Evolutionary conservation across 2,888 invertebrate genomes (phyloP).

Genomic region (Tetranychus piercei): DNA sequence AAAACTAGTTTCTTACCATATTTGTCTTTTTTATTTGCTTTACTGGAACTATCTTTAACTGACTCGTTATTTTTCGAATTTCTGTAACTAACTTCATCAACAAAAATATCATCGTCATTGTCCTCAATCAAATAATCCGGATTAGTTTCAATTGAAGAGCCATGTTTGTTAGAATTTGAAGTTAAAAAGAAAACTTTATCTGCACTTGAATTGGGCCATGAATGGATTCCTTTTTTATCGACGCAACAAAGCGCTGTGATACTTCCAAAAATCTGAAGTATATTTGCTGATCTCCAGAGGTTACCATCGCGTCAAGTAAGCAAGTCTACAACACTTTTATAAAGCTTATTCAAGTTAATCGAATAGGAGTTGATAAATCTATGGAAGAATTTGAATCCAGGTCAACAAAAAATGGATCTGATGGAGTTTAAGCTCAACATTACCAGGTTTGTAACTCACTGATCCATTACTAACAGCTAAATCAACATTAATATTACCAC

Average conservation of each 20-base stretch:
- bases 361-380: not conserved
- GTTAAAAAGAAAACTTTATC: conserved; percentile 80
- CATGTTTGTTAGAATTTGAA: conserved; percentile 10
- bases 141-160: conserved; percentile 6
- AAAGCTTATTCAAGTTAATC: conserved; percentile 10
- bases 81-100: not conserved
- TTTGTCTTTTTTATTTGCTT: not conserved
- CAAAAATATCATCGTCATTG: not conserved
- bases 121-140: not conserved
- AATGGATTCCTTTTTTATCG: conserved; percentile 92
- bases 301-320: conserved; percentile 47
- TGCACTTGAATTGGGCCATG: conserved; percentile 93
- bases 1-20: not conserved
- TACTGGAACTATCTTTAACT: not conserved
- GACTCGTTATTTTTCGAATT: not conserved
- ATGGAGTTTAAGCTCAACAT: not conserved
- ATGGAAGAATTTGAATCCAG: not conserved
- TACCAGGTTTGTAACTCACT: not conserved
- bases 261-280: conserved; percentile 75
- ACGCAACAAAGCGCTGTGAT: conserved; percentile 83
- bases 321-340: conserved; percentile 14
- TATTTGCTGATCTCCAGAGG: conserved; percentile 64
- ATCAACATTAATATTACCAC: not conserved
- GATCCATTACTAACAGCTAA: not conserved
- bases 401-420: conserved; percentile 6